Evolutionary conservation across 30 jellyfish, hydroid and myxozoan genomes (phyloP), one percentile per base, ranked within the genome.

Genomic region (Cassiopea xamachana): DNA sequence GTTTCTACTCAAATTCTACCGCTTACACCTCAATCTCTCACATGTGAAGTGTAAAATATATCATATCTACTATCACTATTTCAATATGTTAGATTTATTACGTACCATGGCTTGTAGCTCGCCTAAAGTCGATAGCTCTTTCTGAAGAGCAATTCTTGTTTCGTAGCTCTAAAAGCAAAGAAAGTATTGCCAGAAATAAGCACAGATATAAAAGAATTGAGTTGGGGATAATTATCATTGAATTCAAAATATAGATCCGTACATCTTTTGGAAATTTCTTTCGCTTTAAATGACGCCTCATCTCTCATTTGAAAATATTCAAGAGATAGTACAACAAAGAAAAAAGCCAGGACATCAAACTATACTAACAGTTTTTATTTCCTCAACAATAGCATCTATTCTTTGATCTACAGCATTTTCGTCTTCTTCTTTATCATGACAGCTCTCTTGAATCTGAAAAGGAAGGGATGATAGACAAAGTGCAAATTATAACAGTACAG

Each of bases 371-470:
- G 51, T 15, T 4, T 8, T 19, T 1, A 71, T 71, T 15, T 71
- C 80, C 19, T 71, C 14, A 4, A 71, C 19, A 15, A 71, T 55
- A 7, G 80, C 14, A 1, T 17, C 80, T 43, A 19, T 19, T 43
- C 58, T 71, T 59, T 68, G 75, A 69, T 87, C 94, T 15, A 87
- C 6, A 14, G 47, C 71, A 3, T 67, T 89, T 69, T 87, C 94
- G 48, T 75, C 81, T 16, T 75, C 85, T 55, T 87, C 67, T 9
- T 84, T 77, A 46, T 48, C 19, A 75, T 58, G n/a, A 61, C 39
- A 48, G 39, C 60, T 47, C 67, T 87, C 94, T 55, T 87, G 89
- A 39, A 87, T 51, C 94, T 87, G 62, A 46, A 14, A 82, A 68
- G 47, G 10, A 19, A 2, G 55, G 55, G 6, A 71, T 27, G 19